Conservation (phyloP, 2,888 invertebrate species). For the Xylota sylvarum region DNA sequence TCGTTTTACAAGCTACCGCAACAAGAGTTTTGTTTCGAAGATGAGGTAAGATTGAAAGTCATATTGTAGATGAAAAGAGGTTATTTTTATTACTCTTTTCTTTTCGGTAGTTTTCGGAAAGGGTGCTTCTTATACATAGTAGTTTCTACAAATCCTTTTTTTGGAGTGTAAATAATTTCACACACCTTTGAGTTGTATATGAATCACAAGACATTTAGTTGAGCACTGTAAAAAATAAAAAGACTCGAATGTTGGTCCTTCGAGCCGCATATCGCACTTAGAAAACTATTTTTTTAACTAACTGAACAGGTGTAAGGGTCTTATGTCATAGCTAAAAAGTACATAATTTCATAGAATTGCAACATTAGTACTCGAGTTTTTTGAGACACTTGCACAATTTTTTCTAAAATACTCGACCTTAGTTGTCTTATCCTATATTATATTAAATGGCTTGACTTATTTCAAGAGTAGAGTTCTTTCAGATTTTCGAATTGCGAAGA, state of each 20-base stretch:
- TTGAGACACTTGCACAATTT: too few relatives aligned
- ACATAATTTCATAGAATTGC: background rate
- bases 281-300: background rate
- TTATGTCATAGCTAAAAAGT: background rate
- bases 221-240: background rate
- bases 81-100: slow-evolving; percentile 35
- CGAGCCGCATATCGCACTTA: slow-evolving; percentile 31
- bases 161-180: slow-evolving; percentile 50
- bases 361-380: background rate
- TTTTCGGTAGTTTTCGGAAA: slow-evolving; percentile 40
- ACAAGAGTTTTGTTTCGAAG: slow-evolving; percentile 71
- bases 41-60: slow-evolving; percentile 77
- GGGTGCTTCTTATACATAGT: slow-evolving; percentile 61
- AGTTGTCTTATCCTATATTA: too few relatives aligned
- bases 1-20: slow-evolving; percentile 78
- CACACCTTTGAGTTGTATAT: background rate
- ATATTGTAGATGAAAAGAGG: slow-evolving; percentile 26
- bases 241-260: slow-evolving; percentile 11
- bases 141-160: slow-evolving; percentile 10
- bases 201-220: background rate
- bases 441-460: too few relatives aligned
- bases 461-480: too few relatives aligned
- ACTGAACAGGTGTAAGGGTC: slow-evolving; percentile 6
- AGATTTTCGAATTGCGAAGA: too few relatives aligned
- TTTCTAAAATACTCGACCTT: too few relatives aligned